A percentile compares a stretch with the other conserved stretches of the same genome.
Conservation (phyloP, 2,113 vertebrate genomes). For the Eonycteris spelaea region DNA sequence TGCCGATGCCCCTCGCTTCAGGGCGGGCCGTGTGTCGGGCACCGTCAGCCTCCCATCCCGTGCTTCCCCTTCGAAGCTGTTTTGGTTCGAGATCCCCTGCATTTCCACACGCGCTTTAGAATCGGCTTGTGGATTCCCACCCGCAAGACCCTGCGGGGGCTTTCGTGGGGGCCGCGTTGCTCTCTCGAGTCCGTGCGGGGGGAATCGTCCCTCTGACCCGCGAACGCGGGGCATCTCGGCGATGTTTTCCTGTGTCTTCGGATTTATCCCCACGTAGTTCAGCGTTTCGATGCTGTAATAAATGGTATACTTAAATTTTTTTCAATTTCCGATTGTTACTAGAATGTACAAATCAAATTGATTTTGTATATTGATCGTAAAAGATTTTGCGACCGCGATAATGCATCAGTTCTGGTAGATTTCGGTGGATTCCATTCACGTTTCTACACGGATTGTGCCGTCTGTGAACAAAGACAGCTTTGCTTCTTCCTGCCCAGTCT, state of each 20-base stretch:
- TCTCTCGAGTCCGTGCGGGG: too few relatives aligned
- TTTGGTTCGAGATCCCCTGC: background rate
- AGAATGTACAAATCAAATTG: background rate
- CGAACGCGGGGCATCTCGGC: rapidly evolving
- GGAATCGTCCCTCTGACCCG: too few relatives aligned
- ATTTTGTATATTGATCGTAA: background rate
- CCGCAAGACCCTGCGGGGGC: background rate
- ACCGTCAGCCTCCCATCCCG: rapidly evolving
- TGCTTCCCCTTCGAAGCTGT: rapidly evolving
- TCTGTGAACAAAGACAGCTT: background rate
- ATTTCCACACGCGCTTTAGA: background rate
- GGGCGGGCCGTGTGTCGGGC: rapidly evolving
- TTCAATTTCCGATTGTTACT: background rate
- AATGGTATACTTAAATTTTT: too few relatives aligned
- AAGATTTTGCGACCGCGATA: background rate
- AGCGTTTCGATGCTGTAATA: background rate
- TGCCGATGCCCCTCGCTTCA: rapidly evolving
- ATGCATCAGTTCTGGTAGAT: background rate
- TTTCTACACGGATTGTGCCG: background rate
- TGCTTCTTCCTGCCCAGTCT: background rate
- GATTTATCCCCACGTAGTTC: background rate
- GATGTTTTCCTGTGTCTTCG: background rate
- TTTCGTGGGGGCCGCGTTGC: background rate
- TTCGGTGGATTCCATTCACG: background rate
- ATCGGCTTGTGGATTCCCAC: background rate